Evolutionary conservation across 2,113 vertebrate species (phyloP), one percentile per base, ranked within the genome.

Genomic region (Phylloscopus trochilus): DNA sequence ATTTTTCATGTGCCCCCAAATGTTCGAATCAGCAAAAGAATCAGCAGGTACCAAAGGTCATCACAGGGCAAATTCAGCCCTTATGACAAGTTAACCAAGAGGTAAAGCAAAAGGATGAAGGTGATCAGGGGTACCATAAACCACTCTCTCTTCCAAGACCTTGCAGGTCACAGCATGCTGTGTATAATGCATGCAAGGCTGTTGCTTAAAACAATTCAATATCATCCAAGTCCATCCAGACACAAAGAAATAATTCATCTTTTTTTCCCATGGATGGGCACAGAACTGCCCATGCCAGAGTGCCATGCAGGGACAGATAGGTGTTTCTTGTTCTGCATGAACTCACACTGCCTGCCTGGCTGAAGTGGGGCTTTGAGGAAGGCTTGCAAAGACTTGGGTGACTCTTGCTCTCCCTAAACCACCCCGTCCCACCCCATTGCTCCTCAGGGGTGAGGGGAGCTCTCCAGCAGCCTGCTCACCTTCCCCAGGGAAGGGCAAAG

Each of bases 391-490:
- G 31, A 30, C 64, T 16, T 44, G 35, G 49, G 44, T 47, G 52
- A 11, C 33, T 64, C 16, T 11, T 69, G 30, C 33, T 73, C 52
- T 43, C n/a, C 41, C 56, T 63, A 51, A 74, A 58, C 2, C 46
- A 77, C n/a, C 52, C 53, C 10, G 2, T 81, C 24, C n/a, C 10
- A 2, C 74, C 24, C n/a, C 20, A 1, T 35, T 1, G 2, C 24
- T 62, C 9, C 19, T 37, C 0, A 1, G 11, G 20, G 35, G 7
- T 0, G 0, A 60, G 74, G 30, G n/a, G 18, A 17, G 8, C 30
- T 33, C 1, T 2, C 27, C 8, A 2, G 47, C 10, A 12, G 73
- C 56, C 56, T 0, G 11, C 39, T 22, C 89, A 52, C 64, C 64
- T 44, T 79, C 23, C 15, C 58, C 77, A 35, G 26, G 0, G 0